Base-by-base conservation (phyloP, 2,888 invertebrate genomes). In the Synergus japonicus region DNA sequence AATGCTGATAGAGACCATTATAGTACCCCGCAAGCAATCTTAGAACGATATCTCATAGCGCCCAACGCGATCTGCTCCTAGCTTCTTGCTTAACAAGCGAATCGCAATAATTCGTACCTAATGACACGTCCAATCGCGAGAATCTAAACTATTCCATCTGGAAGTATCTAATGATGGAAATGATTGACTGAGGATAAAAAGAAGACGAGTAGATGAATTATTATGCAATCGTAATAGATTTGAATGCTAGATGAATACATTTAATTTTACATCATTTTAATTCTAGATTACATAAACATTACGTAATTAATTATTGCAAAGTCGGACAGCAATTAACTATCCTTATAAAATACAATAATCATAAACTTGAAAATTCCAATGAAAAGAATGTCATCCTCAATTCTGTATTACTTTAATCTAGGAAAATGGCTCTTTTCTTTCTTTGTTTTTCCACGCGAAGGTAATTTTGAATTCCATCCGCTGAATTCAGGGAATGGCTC, bases 11-110 rank as follows among this genome's bases (percentile, higher is more conserved):
- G 73, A 54, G 37, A 37, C 73, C 73, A 73, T 73, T 73, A 73
- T 54, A 73, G 49, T 37, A 73, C 76, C 82, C 82, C 82, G 81
- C 80, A 82, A 78, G 81, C 81, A 82, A 83, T 82, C 82, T 80
- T 78, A 37, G 76, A 78, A 64, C 79, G 80, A 77, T 79, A 73
- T 69, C 77, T 73, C 73, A 73, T 73, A 73, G 54, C 54, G 73
- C 18, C 73, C 41, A 73, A 73, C 73, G 37, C 49, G 73, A 73
- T 22, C 29, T 54, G 18, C 69, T 49, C 46, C 54, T 73, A 15
- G 69, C 29, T 73, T 49, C 46, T 73, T 73, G 73, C 73, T 54
- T 73, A 73, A 73, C 73, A 73, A 73, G 73, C 73, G 54, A 73
- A 73, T 58, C 73, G 54, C 73, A 73, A 73, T 73, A 73, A 73